Conservation (phyloP, 2,797 vertebrate species). For the Eulemur albifrons region DNA sequence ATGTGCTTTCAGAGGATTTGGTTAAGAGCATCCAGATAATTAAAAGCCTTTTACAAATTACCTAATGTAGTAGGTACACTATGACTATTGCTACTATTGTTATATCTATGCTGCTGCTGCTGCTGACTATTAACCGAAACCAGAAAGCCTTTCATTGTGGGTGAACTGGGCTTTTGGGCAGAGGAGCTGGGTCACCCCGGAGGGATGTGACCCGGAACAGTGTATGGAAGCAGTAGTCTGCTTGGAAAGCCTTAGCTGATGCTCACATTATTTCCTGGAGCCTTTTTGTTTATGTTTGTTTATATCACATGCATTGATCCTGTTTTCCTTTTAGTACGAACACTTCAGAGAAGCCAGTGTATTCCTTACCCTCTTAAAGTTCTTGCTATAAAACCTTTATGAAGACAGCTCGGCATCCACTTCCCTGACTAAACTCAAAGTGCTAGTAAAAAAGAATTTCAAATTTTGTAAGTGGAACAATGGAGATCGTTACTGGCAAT, state of each 20-base stretch:
- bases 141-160: not conserved
- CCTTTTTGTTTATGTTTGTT: not conserved
- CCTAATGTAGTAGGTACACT: no score
- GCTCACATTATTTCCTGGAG: not conserved
- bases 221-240: rapidly evolving
- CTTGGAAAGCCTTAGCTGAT: not conserved
- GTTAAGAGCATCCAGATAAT: not conserved
- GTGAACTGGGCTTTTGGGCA: not conserved
- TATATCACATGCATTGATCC: not conserved
- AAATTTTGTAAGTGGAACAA: not conserved
- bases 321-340: not conserved
- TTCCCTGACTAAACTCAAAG: not conserved
- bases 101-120: not conserved
- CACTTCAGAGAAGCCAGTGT: not conserved
- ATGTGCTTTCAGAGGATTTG: not conserved
- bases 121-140: not conserved
- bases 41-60: not conserved
- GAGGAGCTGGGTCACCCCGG: not conserved
- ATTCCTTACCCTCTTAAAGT: not conserved
- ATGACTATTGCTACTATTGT: not conserved
- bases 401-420: not conserved
- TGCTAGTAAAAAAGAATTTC: not conserved
- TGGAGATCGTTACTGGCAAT: not conserved
- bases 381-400: not conserved
- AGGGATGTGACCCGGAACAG: not conserved